These are phyloP conservation scores for Scolopax mira DNA, from an alignment of 2,113 vertebrate genomes.

Conservation along the genomic window DNA sequence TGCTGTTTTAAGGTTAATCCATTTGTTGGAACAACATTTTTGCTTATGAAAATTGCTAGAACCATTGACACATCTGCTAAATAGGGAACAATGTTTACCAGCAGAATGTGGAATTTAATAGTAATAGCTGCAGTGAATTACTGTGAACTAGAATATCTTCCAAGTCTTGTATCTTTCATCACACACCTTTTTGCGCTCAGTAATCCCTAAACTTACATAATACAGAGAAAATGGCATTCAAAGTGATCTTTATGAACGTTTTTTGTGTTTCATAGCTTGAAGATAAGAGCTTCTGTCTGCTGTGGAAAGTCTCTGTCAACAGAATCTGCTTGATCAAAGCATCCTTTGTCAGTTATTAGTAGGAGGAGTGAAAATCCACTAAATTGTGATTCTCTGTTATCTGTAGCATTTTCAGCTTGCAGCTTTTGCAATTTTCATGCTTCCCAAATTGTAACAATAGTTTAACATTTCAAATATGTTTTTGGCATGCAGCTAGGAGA, in stretches of 20 bases:
- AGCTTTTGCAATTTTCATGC: conserved; percentile 70
- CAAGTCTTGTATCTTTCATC: conserved; percentile 60
- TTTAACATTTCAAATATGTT: conserved; percentile 61
- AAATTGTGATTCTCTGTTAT: conserved; percentile 66
- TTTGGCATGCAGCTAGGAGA: conserved; percentile 1
- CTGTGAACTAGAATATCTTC: background rate
- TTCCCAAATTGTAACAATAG: conserved; percentile 68
- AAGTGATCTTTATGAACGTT: conserved; percentile 66
- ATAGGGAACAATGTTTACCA: conserved; percentile 17
- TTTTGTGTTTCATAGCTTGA: conserved; percentile 72
- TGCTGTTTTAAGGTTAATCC: conserved; percentile 29
- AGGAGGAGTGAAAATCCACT: conserved; percentile 66
- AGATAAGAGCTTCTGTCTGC: conserved; percentile 73
- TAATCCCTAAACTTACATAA: conserved; percentile 71
- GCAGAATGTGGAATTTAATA: conserved; percentile 50
- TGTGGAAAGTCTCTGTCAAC: conserved; percentile 67
- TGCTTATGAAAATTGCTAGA: conserved; percentile 23
- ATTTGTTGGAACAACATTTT: conserved; percentile 17
- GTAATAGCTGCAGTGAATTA: conserved; percentile 45
- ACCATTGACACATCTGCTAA: conserved; percentile 12
- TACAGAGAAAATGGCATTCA: conserved; percentile 67
- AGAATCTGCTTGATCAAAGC: conserved; percentile 75
- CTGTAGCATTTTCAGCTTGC: conserved; percentile 64
- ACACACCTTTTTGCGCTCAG: conserved; percentile 62
- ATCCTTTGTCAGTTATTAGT: conserved; percentile 71